phyloP scores from a whole-genome alignment of 2,113 vertebrate genomes.

The Xerus inauris region DNA sequence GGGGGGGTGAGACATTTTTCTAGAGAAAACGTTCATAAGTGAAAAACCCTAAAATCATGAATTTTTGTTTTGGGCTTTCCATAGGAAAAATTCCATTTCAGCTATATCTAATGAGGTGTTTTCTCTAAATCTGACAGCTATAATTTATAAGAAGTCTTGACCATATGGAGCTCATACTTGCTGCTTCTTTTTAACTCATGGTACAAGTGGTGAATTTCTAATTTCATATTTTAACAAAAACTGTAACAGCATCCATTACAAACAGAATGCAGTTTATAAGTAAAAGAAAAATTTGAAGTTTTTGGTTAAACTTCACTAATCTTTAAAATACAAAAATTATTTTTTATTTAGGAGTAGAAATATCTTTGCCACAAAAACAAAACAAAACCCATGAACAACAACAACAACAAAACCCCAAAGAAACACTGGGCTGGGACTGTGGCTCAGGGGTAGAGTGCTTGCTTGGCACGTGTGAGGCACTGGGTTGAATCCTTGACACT shows the following conservation, averaged over 20 bases:
- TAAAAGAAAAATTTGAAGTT: constrained; percentile 32
- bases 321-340: constrained; percentile 21
- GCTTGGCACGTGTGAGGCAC: too few species aligned
- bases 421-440: background rate
- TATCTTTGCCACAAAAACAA: background rate
- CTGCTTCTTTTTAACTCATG: background rate
- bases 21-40: background rate
- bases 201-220: background rate
- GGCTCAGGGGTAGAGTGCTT: too few species aligned
- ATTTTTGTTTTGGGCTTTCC: background rate
- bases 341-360: constrained; percentile 45
- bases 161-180: background rate
- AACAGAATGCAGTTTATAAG: background rate
- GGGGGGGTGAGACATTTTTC: background rate
- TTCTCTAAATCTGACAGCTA: constrained; percentile 6
- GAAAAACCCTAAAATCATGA: background rate
- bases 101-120: background rate
- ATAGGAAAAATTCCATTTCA: constrained; percentile 7
- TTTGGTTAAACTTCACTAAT: constrained; percentile 21
- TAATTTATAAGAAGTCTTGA: constrained; percentile 29
- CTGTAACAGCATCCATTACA: background rate
- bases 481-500: too few species aligned
- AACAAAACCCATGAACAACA: background rate
- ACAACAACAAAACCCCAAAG: background rate
- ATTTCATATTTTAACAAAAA: constrained; percentile 1